phyloP scores from a whole-genome alignment of 2,113 vertebrate species.

The Apodemus sylvaticus region DNA sequence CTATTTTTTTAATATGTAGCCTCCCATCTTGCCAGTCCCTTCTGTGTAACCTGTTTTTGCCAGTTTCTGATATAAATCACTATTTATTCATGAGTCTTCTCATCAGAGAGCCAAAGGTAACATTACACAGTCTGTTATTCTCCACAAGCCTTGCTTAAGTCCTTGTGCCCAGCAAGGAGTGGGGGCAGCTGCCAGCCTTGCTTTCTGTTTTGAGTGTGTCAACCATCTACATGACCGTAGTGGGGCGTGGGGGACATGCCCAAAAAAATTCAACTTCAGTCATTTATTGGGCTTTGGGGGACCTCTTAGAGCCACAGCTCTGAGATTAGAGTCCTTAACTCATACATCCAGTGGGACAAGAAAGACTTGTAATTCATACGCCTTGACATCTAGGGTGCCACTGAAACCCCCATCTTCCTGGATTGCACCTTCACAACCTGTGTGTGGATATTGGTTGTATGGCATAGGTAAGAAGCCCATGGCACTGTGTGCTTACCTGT shows the following conservation, averaged over 20 bases:
- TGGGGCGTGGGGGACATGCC: not conserved
- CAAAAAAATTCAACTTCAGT: not conserved
- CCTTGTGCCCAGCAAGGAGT: fast-evolving
- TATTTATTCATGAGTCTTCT: not conserved
- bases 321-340: too few relatives aligned
- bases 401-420: fast-evolving
- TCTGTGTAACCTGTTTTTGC: not conserved
- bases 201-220: too few relatives aligned
- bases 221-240: fast-evolving
- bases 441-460: not conserved
- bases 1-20: not conserved
- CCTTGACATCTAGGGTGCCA: fast-evolving
- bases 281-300: too few relatives aligned
- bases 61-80: not conserved
- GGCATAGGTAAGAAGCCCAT: fast-evolving
- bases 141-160: not conserved
- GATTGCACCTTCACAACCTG: fast-evolving
- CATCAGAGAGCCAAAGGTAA: not conserved
- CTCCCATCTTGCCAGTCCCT: not conserved
- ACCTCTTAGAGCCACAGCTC: not conserved
- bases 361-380: fast-evolving
- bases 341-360: fast-evolving
- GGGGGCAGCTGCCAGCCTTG: fast-evolving
- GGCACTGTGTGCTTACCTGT: fast-evolving
- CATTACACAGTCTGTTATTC: not conserved